phyloP scores from a whole-genome alignment of 2,113 vertebrate species.

The Anarrhichthys ocellatus region DNA sequence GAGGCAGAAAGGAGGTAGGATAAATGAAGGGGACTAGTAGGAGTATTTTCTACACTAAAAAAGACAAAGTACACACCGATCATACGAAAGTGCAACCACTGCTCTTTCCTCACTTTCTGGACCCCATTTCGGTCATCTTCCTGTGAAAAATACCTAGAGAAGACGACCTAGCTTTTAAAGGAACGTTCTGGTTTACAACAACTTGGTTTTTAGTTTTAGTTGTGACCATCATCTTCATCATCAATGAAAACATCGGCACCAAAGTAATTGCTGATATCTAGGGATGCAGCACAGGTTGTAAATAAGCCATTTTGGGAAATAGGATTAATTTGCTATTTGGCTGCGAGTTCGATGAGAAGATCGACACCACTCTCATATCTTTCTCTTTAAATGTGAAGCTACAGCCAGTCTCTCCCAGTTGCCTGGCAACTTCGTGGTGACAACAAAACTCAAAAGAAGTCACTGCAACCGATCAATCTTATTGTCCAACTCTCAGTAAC shows the following conservation, averaged over 20 bases:
- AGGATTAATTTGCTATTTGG: background rate
- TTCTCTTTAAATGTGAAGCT: background rate
- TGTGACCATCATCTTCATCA: background rate
- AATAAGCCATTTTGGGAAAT: conserved; percentile 12
- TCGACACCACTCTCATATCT: background rate
- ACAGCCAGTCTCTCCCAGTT: background rate
- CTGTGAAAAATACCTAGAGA: conserved; percentile 11
- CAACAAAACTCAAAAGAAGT: background rate
- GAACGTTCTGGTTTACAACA: background rate
- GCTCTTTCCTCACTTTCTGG: background rate
- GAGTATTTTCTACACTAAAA: conserved; percentile 25
- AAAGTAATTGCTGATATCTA: conserved; percentile 5
- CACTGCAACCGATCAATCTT: background rate
- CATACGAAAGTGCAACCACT: background rate
- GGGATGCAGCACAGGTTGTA: background rate
- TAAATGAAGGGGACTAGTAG: conserved; percentile 1
- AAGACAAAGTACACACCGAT: background rate
- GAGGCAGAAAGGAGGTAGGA: conserved; percentile 15
- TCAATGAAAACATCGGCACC: background rate
- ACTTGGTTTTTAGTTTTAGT: background rate
- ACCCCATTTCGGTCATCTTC: background rate
- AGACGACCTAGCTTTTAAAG: background rate
- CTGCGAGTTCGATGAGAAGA: background rate
- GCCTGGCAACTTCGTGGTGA: background rate
- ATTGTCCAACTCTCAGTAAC: background rate